phyloP scores from a whole-genome alignment of 1,140 invertebrate species.

The Halictus rubicundus region DNA sequence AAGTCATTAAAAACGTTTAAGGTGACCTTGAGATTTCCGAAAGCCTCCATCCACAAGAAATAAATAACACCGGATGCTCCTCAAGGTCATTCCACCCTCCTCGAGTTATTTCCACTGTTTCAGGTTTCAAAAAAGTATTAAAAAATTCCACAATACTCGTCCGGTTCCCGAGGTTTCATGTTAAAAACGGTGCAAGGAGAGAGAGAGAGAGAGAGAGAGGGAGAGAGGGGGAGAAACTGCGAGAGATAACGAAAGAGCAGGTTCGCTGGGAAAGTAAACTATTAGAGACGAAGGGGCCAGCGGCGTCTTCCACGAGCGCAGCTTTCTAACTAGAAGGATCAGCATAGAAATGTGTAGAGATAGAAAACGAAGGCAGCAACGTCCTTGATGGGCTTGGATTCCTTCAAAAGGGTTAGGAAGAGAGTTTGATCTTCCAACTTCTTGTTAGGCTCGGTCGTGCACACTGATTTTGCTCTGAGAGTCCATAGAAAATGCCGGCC shows the following conservation, averaged over 20 bases:
- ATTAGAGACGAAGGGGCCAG: not conserved
- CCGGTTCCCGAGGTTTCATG: too few species aligned
- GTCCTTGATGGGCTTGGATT: not conserved
- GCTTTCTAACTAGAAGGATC: not conserved
- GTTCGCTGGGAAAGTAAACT: not conserved
- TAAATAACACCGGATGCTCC: too few species aligned
- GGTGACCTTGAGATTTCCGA: too few species aligned
- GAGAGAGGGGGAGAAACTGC: not conserved
- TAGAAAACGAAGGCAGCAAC: not conserved
- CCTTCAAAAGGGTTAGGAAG: not conserved
- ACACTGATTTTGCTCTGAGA: not conserved
- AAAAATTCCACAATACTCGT: too few species aligned
- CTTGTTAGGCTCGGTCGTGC: not conserved
- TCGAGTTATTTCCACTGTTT: too few species aligned
- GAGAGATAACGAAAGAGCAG: not conserved
- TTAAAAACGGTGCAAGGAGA: too few species aligned
- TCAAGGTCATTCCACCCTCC: too few species aligned
- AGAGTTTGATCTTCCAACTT: conserved; percentile 10
- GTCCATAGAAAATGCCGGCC: not conserved
- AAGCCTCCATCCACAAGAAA: too few species aligned
- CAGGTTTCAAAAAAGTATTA: too few species aligned
- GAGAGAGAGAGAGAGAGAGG: too few species aligned
- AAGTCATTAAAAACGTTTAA: too few species aligned
- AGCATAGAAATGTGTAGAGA: not conserved
- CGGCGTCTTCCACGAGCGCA: not conserved